Evolutionary conservation across 35 echinoderm and acorn worm species (phyloP).

Genomic region (Chiridota heheva): DNA sequence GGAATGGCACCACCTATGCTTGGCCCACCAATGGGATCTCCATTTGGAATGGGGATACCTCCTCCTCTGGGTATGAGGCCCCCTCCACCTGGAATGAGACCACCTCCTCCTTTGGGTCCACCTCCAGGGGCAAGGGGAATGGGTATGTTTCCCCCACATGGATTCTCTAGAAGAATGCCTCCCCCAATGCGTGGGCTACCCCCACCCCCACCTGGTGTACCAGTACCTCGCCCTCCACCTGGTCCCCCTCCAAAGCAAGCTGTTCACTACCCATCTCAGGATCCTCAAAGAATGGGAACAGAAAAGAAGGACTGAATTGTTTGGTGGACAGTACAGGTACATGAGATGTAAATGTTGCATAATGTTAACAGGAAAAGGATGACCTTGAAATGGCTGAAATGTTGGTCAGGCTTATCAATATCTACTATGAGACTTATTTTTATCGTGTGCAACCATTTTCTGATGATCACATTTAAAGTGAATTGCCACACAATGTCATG

Average conservation of each 20-base stretch:
- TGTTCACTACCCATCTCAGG: slow-evolving; percentile 97
- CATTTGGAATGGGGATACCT: slow-evolving; percentile 40
- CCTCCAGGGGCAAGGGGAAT: slow-evolving; percentile 30
- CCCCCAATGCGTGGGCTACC: slow-evolving; percentile 33
- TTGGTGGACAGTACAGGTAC: too few species aligned
- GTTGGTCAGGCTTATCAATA: too few species aligned
- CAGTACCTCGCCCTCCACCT: slow-evolving; percentile 24
- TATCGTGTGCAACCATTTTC: too few species aligned
- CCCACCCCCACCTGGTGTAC: slow-evolving; percentile 48
- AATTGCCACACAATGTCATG: too few species aligned
- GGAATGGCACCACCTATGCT: slow-evolving; percentile 12
- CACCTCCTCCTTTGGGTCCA: slow-evolving; percentile 53
- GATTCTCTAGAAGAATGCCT: too few species aligned
- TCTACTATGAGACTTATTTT: too few species aligned
- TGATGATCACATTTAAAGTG: too few species aligned
- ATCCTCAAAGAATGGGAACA: slow-evolving; percentile 96
- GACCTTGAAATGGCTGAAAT: too few species aligned
- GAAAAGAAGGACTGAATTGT: slow-evolving; percentile 38
- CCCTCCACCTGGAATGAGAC: slow-evolving; percentile 52
- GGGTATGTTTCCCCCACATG: slow-evolving; percentile 41
- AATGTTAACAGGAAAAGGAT: too few species aligned
- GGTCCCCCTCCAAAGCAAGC: slow-evolving; percentile 56
- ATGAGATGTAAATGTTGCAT: too few species aligned
- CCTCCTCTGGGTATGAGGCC: slow-evolving; percentile 40
- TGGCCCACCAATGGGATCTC: slow-evolving; percentile 33